A percentile compares a stretch with the other conserved stretches of the same genome.
Conservation (phyloP, 2,888 invertebrate genomes). For the Eupithecia abbreviata region DNA sequence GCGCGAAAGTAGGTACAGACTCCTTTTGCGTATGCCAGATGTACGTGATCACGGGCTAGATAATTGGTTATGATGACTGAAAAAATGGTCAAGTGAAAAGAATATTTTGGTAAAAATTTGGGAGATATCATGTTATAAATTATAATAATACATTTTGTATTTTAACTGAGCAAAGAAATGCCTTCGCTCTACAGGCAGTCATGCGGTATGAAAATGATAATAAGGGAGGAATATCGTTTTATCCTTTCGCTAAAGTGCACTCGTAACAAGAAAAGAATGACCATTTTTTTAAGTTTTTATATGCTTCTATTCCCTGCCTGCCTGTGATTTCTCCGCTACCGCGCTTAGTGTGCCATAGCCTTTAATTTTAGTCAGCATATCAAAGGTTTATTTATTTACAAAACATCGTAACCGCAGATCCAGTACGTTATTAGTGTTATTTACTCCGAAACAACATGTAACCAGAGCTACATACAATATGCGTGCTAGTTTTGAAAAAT, state of each 20-base stretch:
- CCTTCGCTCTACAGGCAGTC: background rate
- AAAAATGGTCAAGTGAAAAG: no score
- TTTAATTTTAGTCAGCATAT: slow-evolving; percentile 22
- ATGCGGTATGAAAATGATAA: background rate
- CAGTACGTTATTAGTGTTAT: slow-evolving; percentile 34
- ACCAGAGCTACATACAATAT: slow-evolving; percentile 35
- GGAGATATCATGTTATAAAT: background rate
- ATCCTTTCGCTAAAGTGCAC: no score
- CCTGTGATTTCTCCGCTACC: background rate
- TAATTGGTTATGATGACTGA: no score
- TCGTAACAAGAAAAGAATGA: no score
- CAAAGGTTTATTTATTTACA: slow-evolving; percentile 31
- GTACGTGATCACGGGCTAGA: no score
- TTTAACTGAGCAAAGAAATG: background rate
- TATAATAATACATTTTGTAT: no score
- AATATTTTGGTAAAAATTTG: background rate
- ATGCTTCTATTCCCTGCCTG: background rate
- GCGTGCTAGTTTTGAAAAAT: slow-evolving; percentile 26
- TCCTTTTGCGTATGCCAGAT: no score
- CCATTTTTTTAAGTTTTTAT: background rate
- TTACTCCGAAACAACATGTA: slow-evolving; percentile 36
- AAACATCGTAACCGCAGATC: slow-evolving; percentile 18
- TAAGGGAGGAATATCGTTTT: background rate
- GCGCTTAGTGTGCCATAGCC: background rate
- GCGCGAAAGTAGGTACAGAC: no score